Base-by-base conservation (phyloP, 1,140 invertebrate species). In the Drosophila burlai region DNA sequence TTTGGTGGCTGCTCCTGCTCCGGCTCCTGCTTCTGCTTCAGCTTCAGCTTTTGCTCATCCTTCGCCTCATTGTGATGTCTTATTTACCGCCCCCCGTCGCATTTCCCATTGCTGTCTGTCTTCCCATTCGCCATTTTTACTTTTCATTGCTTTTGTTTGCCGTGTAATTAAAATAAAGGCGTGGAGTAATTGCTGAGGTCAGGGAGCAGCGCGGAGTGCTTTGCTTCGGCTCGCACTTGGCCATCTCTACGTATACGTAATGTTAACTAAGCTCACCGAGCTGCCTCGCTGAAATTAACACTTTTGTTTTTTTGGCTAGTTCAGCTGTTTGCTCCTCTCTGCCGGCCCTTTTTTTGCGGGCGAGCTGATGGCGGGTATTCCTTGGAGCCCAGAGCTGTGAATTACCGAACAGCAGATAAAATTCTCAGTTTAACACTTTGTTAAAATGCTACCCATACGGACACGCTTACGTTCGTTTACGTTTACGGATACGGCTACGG, bases 361-460 rank as follows among this genome's bases (percentile, higher is more conserved):
- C 8, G 8, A 57, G 49, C 52, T 66, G 58, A 29, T 46, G 65
- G 74, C 61, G 68, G 61, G 67, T 89, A 83, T 87, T 87, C 84
- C 72, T 87, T 84, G 68, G 84, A 90, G 81, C 58, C 77, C 72
- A 7, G 61, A 63, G 73, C 74, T 71, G 78, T 86, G 83, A 86
- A 83, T 85, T 89, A 85, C 85, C 81, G 78, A 85, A 90, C 74
- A 68, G 85, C 86, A 91, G 85, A 90, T 90, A 90, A 90, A 90
- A 90, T 90, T 90, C 85, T 90, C 85, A 90, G 81, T 90, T 90
- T 90, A 90, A 90, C 85, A 90, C 82, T 90, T 90, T 91, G 86
- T 91, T 90, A 90, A 87, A 90, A 90, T 90, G 85, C 76, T 68
- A 75, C 78, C 80, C 73, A 72, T 68, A 82, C 76, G 72, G 63